Evolutionary conservation across 1,140 invertebrate genomes (phyloP).

Genomic region (Caenorhabditis elegans): DNA sequence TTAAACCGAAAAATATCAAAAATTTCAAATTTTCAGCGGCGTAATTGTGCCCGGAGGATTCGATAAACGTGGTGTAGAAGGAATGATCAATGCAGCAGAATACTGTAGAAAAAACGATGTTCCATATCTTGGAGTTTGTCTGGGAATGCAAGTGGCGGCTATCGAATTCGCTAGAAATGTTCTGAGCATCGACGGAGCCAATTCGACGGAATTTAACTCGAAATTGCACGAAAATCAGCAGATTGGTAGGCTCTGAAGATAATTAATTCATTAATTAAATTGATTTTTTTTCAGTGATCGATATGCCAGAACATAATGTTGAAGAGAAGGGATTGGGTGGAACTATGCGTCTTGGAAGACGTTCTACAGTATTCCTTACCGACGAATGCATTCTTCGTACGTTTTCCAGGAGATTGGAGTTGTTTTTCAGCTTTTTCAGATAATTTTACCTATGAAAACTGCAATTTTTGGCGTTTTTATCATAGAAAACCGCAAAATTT

Average conservation of each 20-base stretch:
- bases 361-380: constrained; percentile 79
- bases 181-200: constrained; percentile 77
- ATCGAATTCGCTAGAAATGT: constrained; percentile 93
- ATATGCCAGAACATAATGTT: constrained; percentile 98
- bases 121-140: constrained; percentile 87
- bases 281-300: constrained; percentile 74
- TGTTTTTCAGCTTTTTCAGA: not conserved
- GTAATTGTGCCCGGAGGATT: constrained; percentile 96
- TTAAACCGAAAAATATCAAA: not conserved
- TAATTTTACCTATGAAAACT: too few relatives aligned
- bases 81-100: constrained; percentile 87
- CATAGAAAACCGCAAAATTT: too few relatives aligned
- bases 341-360: constrained; percentile 93
- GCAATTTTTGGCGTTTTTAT: too few relatives aligned
- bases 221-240: constrained; percentile 61
- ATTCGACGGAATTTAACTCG: constrained; percentile 82
- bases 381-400: constrained; percentile 54
- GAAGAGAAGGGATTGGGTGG: constrained; percentile 79
- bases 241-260: not conserved
- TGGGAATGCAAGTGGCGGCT: constrained; percentile 93
- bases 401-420: constrained; percentile 24
- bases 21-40: constrained; percentile 72
- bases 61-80: constrained; percentile 89
- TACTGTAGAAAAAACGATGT: constrained; percentile 87
- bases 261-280: constrained; percentile 30